phyloP scores from a whole-genome alignment of 2,888 invertebrate species.

The Ectemnius lituratus region DNA sequence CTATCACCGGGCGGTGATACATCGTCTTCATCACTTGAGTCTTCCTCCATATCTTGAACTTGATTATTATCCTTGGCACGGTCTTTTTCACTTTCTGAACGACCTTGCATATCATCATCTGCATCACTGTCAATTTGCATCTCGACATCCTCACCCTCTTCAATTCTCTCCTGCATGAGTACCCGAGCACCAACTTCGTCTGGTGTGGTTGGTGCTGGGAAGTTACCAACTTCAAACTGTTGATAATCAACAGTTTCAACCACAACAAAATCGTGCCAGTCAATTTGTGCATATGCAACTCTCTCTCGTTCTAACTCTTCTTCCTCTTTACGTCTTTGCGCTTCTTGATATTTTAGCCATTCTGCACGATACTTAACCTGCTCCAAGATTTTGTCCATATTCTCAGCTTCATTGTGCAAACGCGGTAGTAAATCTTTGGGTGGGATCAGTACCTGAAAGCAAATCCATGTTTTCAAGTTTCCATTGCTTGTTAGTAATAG shows the following conservation, averaged over 20 bases:
- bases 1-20: slow-evolving; percentile 70
- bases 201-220: slow-evolving; percentile 98
- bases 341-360: slow-evolving; percentile 97
- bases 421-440: slow-evolving; percentile 93
- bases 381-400: slow-evolving; percentile 86
- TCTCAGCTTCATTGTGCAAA: slow-evolving; percentile 87
- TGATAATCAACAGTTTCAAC: slow-evolving; percentile 99
- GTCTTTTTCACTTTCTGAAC: slow-evolving; percentile 75
- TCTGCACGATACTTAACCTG: slow-evolving; percentile 96
- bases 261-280: slow-evolving; percentile 99
- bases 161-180: slow-evolving; percentile 90
- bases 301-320: slow-evolving; percentile 97
- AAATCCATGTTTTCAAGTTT: slow-evolving; percentile 8
- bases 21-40: slow-evolving; percentile 85
- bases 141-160: slow-evolving; percentile 90
- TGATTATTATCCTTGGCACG: slow-evolving; percentile 79
- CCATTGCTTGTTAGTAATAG: slow-evolving; percentile 3
- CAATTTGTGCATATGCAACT: slow-evolving; percentile 97
- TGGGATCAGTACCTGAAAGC: slow-evolving; percentile 88
- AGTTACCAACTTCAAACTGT: slow-evolving; percentile 95
- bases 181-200: slow-evolving; percentile 97
- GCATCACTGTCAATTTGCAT: slow-evolving; percentile 93
- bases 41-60: slow-evolving; percentile 96
- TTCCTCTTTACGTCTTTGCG: slow-evolving; percentile 94
- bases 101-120: slow-evolving; percentile 81